Conservation (phyloP, 1,140 invertebrate genomes). For the Stratiolaelaps scimitus region DNA sequence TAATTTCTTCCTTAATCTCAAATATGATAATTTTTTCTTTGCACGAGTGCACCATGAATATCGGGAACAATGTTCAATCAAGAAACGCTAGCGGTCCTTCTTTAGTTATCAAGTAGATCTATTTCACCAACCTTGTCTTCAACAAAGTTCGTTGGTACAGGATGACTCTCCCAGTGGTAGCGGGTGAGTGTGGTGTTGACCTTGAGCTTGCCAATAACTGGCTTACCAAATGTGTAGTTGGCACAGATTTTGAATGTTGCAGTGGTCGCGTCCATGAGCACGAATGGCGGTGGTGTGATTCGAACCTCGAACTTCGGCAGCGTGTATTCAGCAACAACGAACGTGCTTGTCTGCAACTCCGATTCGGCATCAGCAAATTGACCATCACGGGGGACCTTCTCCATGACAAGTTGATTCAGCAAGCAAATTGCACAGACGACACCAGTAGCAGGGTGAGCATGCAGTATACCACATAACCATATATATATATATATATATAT, state of each 20-base stretch:
- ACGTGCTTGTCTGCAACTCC: slow-evolving; percentile 37
- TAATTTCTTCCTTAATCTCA: too few species aligned
- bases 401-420: too few species aligned
- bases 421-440: too few species aligned
- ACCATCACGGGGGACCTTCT: too few species aligned
- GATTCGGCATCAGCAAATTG: slow-evolving; percentile 40
- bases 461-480: too few species aligned
- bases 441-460: too few species aligned
- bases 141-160: slow-evolving; percentile 28
- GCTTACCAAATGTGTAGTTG: slow-evolving; percentile 60
- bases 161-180: slow-evolving; percentile 34
- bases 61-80: too few species aligned
- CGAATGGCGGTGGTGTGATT: slow-evolving; percentile 40
- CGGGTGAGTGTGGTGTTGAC: slow-evolving; percentile 38
- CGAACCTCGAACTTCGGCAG: slow-evolving; percentile 34
- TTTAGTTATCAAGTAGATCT: too few species aligned
- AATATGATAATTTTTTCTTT: too few species aligned
- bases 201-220: slow-evolving; percentile 49
- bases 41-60: too few species aligned
- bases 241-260: slow-evolving; percentile 42
- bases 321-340: slow-evolving; percentile 23
- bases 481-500: too few species aligned
- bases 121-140: slow-evolving; percentile 34
- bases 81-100: too few species aligned
- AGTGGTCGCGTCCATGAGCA: slow-evolving; percentile 46